These are phyloP conservation scores for Drosophila chauvacae DNA, from an alignment of 1,140 invertebrate genomes.

Conservation along the genomic window DNA sequence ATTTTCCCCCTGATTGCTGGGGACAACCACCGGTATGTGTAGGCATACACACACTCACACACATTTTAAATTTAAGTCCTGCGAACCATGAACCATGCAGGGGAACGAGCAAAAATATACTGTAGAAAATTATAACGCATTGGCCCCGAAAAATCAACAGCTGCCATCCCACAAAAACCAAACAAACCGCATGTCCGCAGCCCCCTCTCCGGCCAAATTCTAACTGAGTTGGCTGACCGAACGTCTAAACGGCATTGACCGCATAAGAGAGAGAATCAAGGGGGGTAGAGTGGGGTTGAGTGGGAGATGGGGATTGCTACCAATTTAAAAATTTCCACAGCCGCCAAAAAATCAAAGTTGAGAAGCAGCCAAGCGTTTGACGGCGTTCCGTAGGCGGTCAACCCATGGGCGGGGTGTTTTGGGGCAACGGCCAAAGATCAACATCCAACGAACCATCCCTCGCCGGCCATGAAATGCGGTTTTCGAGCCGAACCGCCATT, in stretches of 20 bases:
- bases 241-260: constrained; percentile 77
- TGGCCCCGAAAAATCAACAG: constrained; percentile 79
- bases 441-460: constrained; percentile 29
- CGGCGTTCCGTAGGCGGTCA: constrained; percentile 48
- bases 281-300: not conserved
- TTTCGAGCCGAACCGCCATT: constrained; percentile 38
- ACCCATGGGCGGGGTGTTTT: constrained; percentile 25
- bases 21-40: constrained; percentile 53
- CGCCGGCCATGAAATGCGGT: constrained; percentile 41
- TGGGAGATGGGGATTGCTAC: constrained; percentile 20
- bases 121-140: constrained; percentile 78
- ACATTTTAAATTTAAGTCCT: constrained; percentile 73
- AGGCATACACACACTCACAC: constrained; percentile 60
- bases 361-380: constrained; percentile 62
- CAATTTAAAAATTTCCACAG: constrained; percentile 80
- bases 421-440: constrained; percentile 41
- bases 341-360: constrained; percentile 71
- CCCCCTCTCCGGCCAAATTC: constrained; percentile 1
- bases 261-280: constrained; percentile 55
- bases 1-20: constrained; percentile 34
- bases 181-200: constrained; percentile 70
- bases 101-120: constrained; percentile 29
- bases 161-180: constrained; percentile 77
- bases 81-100: constrained; percentile 28
- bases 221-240: constrained; percentile 68